A percentile compares a stretch with the other conserved stretches of the same genome.
These are phyloP conservation scores for Neocrepidodera transversa DNA, from an alignment of 2,888 invertebrate species.

Conservation along the genomic window DNA sequence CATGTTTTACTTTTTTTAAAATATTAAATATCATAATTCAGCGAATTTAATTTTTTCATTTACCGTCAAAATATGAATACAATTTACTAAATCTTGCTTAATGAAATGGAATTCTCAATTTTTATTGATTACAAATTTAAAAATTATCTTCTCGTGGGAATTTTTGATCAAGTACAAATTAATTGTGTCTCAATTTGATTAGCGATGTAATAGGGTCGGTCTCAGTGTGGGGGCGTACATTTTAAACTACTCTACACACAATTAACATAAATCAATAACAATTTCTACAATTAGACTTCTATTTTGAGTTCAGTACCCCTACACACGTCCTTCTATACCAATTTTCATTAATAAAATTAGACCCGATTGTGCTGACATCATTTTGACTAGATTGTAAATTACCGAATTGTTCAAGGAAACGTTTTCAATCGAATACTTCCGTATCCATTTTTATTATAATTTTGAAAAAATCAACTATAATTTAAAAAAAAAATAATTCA, in stretches of 20 bases:
- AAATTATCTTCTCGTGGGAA: background rate
- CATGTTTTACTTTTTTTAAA: too few species aligned
- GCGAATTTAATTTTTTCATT: too few species aligned
- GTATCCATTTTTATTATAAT: too few species aligned
- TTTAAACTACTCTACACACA: background rate
- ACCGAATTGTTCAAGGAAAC: background rate
- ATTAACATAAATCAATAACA: conserved; percentile 18
- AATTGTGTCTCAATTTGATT: background rate
- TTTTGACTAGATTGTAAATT: background rate
- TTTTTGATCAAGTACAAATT: background rate
- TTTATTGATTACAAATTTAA: too few species aligned
- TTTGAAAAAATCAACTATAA: too few species aligned
- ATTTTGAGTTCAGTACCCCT: conserved; percentile 13
- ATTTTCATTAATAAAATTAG: conserved; percentile 17
- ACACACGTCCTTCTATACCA: conserved; percentile 14
- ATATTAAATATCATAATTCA: too few species aligned
- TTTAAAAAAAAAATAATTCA: too few species aligned
- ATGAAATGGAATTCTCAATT: too few species aligned
- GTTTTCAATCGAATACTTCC: background rate
- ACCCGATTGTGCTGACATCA: background rate
- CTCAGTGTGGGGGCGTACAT: background rate
- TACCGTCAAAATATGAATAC: too few species aligned
- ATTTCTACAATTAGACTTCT: conserved; percentile 9
- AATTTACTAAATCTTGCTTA: too few species aligned
- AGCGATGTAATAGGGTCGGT: conserved; percentile 11